phyloP scores from a whole-genome alignment of 2,113 vertebrate genomes.

The Megalops atlanticus region DNA sequence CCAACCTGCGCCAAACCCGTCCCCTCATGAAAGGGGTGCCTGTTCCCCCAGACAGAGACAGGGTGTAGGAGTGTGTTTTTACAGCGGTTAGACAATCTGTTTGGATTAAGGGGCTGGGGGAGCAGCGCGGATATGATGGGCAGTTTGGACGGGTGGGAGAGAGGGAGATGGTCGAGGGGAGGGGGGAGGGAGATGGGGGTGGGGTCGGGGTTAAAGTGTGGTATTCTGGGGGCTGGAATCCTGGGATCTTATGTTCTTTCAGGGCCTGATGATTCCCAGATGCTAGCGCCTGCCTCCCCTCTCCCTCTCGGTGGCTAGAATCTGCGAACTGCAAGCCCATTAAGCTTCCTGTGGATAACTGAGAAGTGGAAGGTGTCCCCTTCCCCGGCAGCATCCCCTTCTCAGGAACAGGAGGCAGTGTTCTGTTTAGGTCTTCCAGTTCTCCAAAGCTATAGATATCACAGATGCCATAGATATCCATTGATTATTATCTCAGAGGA shows the following conservation, averaged over 20 bases:
- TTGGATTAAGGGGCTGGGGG: slow-evolving; percentile 34
- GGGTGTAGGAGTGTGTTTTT: neutral
- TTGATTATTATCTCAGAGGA: neutral
- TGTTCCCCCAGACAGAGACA: neutral
- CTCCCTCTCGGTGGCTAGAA: neutral
- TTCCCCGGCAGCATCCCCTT: neutral
- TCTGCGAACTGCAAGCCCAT: slow-evolving; percentile 16
- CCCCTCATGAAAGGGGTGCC: slow-evolving; percentile 24
- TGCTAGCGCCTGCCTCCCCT: slow-evolving; percentile 45
- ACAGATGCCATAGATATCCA: neutral
- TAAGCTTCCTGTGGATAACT: neutral
- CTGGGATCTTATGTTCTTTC: neutral
- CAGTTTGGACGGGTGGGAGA: neutral
- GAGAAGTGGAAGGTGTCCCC: neutral
- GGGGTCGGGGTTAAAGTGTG: neutral
- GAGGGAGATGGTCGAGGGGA: neutral
- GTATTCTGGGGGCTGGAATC: neutral
- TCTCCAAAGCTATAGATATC: no score
- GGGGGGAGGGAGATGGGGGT: neutral
- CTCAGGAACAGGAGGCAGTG: neutral
- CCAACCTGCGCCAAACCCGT: neutral
- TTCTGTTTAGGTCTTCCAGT: neutral
- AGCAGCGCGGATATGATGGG: slow-evolving; percentile 32
- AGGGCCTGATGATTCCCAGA: slow-evolving; percentile 63
- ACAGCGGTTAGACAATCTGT: slow-evolving; percentile 38